Conservation (phyloP, 2,888 invertebrate genomes). For the Lymantria dispar region DNA sequence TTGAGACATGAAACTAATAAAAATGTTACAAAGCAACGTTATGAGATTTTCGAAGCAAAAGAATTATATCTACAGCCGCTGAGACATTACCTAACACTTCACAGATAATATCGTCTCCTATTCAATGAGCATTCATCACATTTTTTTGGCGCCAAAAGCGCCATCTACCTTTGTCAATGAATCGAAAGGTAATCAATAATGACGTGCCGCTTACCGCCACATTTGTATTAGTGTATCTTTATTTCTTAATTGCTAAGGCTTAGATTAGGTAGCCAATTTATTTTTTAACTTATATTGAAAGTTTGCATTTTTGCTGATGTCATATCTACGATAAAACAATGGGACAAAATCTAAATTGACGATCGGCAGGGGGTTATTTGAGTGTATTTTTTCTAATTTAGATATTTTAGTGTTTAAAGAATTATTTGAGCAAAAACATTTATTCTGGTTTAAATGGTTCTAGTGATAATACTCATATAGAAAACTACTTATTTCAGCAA, state of each 20-base stretch:
- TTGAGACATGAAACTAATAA: not conserved
- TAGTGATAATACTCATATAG: too few relatives aligned
- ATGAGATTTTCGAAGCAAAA: not conserved
- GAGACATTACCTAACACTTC: slow-evolving; percentile 32
- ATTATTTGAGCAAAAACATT: not conserved
- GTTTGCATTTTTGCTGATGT: slow-evolving; percentile 19
- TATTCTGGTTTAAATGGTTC: too few relatives aligned
- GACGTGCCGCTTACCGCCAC: slow-evolving; percentile 11
- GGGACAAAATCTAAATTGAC: slow-evolving; percentile 23
- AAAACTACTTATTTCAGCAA: too few relatives aligned
- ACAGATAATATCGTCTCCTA: slow-evolving; percentile 30
- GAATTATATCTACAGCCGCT: slow-evolving; percentile 1
- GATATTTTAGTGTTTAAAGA: not conserved
- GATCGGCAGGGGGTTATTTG: slow-evolving; percentile 15
- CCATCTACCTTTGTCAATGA: slow-evolving; percentile 37
- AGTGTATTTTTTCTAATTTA: slow-evolving; percentile 5
- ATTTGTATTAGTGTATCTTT: not conserved
- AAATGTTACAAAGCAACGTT: not conserved
- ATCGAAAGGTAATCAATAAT: slow-evolving; percentile 31
- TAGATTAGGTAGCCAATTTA: not conserved
- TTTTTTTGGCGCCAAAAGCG: slow-evolving; percentile 26
- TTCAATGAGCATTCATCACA: slow-evolving; percentile 42
- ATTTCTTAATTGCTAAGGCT: not conserved
- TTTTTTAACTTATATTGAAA: not conserved
- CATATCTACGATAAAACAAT: slow-evolving; percentile 32